These are phyloP conservation scores for Cassiopea xamachana DNA, from an alignment of 30 jellyfish, hydroid and myxozoan genomes.

Conservation along the genomic window DNA sequence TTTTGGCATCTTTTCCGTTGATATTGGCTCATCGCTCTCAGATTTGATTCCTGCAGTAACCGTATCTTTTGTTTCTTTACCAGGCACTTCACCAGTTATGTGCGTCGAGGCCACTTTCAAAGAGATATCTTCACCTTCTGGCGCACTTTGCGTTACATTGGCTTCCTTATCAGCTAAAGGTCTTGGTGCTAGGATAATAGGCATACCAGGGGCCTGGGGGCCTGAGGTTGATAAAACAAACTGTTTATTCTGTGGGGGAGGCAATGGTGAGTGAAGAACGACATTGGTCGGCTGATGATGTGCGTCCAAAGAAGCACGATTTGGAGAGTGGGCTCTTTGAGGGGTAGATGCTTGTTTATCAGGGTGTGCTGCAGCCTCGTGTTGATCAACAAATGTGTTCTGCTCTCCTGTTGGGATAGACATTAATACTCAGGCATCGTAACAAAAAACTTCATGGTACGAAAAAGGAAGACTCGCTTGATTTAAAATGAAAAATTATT, in stretches of 20 bases:
- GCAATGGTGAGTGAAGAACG: slow-evolving; percentile 78
- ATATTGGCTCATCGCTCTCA: slow-evolving; percentile 12
- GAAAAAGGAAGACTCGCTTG: neutral
- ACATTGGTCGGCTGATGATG: slow-evolving; percentile 55
- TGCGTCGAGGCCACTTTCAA: slow-evolving; percentile 59
- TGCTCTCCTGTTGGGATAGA: neutral
- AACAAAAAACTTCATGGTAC: neutral
- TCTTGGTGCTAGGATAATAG: slow-evolving; percentile 68
- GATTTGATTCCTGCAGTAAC: neutral
- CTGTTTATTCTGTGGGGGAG: slow-evolving; percentile 63
- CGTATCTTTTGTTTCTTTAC: slow-evolving; percentile 17
- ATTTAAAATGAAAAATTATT: too few species aligned
- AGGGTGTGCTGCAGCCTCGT: neutral
- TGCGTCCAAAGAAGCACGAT: slow-evolving; percentile 48
- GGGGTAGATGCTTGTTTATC: slow-evolving; percentile 19
- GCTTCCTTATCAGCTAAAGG: slow-evolving; percentile 40
- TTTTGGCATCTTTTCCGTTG: slow-evolving; percentile 56
- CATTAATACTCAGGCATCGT: neutral
- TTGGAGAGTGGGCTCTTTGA: slow-evolving; percentile 30
- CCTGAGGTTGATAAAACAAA: slow-evolving; percentile 52
- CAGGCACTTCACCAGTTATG: slow-evolving; percentile 42
- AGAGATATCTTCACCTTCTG: slow-evolving; percentile 27
- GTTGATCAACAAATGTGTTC: neutral
- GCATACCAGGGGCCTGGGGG: slow-evolving; percentile 80
- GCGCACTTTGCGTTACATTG: neutral